A percentile compares a stretch with the other conserved stretches of the same genome.
These are phyloP conservation scores for Apomyelois bistriatella DNA, from an alignment of 2,888 invertebrate genomes.

Conservation along the genomic window DNA sequence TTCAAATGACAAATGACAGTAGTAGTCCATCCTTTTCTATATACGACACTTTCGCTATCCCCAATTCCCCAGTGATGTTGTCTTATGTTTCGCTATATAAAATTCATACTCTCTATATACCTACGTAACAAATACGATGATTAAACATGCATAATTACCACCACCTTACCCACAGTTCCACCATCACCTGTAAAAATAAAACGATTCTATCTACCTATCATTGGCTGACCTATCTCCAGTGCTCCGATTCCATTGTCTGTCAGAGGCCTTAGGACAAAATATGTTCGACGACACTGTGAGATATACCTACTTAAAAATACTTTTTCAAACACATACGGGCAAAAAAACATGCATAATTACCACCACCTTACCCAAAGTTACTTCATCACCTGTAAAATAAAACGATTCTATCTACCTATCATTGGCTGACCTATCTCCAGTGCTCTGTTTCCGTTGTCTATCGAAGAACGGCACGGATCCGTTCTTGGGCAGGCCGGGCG, in stretches of 20 bases:
- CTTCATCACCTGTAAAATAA: conserved; percentile 16
- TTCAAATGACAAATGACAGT: too few relatives aligned
- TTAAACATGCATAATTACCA: not conserved
- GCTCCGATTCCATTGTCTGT: conserved; percentile 90
- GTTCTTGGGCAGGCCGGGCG: conserved; percentile 88
- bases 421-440: conserved; percentile 83
- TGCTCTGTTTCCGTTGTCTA: conserved; percentile 90
- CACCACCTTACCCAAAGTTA: not conserved
- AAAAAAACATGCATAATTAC: not conserved
- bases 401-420: conserved; percentile 43
- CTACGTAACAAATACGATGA: not conserved
- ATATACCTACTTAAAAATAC: too few relatives aligned
- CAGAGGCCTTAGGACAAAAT: conserved; percentile 95
- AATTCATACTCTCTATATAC: too few relatives aligned
- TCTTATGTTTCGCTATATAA: not conserved
- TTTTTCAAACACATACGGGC: too few relatives aligned
- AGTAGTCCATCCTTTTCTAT: too few relatives aligned
- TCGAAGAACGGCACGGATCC: conserved; percentile 95
- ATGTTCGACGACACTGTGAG: too few relatives aligned
- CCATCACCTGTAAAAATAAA: conserved; percentile 23
- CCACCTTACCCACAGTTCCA: not conserved
- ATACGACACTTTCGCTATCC: too few relatives aligned
- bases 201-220: conserved; percentile 42
- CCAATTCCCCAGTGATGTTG: too few relatives aligned
- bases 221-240: conserved; percentile 84